Base-by-base conservation (phyloP, 2,888 invertebrate genomes). In the Scaeva pyrastri region DNA sequence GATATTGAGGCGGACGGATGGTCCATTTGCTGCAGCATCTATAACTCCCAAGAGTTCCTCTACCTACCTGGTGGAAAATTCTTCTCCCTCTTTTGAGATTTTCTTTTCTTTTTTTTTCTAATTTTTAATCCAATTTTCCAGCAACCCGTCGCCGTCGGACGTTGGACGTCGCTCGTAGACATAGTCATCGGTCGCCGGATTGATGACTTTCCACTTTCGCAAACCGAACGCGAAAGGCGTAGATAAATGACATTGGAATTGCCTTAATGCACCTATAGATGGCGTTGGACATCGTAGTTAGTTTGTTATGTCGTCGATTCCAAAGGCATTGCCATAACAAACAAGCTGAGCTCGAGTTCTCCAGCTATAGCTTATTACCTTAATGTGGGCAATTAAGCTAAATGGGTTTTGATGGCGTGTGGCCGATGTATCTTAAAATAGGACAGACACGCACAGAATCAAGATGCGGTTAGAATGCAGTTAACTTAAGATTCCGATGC, bases 201-300 rank as follows among this genome's bases (percentile, higher is more conserved):
- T 73, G 85, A 85, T 85, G 85, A 73, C 73, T 81, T 72, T 80
- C 71, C 80, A 72, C 85, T 72, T 77, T 76, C 60, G 81, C 81
- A 76, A 50, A 60, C 50, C 71, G 19, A 66, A 60, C 71, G 45
- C 79, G 66, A 72, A 36, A 80, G 75, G 81, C 62, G 85, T 81
- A 77, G 76, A 76, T 81, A 85, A 81, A 85, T 81, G 85, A 81
- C 81, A 81, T 68, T 50, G 68, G 70, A 62, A 73, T 76, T 72
- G 60, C 75, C 76, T 68, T 70, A 23, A 52, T 45, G 76, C 76
- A 76, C 62, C 81, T 73, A 36, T 68, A 80, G 80, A 68, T 85
- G 80, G 81, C 76, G 85, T 76, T 81, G 76, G 36, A 43, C 64
- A 81, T 73, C 77, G 62, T 39, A 73, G 62, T 26, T 21, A 31